A percentile compares a stretch with the other conserved stretches of the same genome.
Conservation (phyloP, 2,797 vertebrate genomes). For the Peromyscus attwateri region DNA sequence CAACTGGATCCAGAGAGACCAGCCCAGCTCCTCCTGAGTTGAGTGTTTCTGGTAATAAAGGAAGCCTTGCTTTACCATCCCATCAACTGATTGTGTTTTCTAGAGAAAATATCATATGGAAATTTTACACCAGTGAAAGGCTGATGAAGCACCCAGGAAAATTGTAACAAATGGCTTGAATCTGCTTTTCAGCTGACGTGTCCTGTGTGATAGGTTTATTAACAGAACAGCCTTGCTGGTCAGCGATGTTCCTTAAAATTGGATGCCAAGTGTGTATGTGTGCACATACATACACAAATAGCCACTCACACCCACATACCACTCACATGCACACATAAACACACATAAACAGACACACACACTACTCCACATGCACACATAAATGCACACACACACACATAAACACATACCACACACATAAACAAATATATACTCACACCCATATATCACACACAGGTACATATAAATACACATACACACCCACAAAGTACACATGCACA, state of each 20-base stretch:
- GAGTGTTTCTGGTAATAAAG: slow-evolving; percentile 35
- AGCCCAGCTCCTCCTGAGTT: background rate
- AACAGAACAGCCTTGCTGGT: slow-evolving; percentile 17
- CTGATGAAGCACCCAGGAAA: slow-evolving; percentile 26
- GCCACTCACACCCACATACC: background rate
- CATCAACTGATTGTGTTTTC: slow-evolving; percentile 27
- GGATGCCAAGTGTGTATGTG: background rate
- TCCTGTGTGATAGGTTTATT: slow-evolving; percentile 20
- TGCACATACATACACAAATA: background rate
- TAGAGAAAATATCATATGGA: background rate
- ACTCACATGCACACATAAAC: background rate
- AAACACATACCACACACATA: background rate
- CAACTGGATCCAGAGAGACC: slow-evolving; percentile 34
- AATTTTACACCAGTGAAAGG: slow-evolving; percentile 8
- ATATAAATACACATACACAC: background rate
- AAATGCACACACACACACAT: background rate
- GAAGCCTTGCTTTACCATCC: slow-evolving; percentile 30
- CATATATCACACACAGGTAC: background rate
- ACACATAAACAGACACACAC: background rate
- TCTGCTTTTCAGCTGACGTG: slow-evolving; percentile 20
- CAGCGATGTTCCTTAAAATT: background rate
- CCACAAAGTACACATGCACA: background rate
- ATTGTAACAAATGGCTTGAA: background rate
- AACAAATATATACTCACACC: background rate
- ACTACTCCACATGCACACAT: background rate